Conservation (phyloP, 2,888 invertebrate species). For the Abrostola triplasia region DNA sequence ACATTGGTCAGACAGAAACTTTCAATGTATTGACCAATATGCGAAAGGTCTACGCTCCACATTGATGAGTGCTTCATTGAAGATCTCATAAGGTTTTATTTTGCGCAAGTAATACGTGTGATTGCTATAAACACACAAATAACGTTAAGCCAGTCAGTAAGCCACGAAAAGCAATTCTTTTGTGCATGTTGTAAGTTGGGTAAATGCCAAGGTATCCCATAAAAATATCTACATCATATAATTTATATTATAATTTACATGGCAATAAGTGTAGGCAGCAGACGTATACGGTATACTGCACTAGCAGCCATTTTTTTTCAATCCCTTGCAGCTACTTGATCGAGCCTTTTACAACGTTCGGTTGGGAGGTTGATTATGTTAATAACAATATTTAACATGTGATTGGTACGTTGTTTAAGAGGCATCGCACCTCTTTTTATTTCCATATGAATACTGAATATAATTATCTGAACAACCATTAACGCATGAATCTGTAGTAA, state of each 20-base stretch:
- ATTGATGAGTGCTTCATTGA: conserved; percentile 28
- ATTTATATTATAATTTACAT: too few species aligned
- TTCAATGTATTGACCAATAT: conserved; percentile 22
- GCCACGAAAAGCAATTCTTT: too few species aligned
- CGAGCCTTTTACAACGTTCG: conserved; percentile 4
- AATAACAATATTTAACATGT: conserved; percentile 22
- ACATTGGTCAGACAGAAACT: conserved; percentile 11
- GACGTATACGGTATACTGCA: not conserved
- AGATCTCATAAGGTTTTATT: conserved; percentile 14
- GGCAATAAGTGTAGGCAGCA: too few species aligned
- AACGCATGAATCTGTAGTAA: not conserved
- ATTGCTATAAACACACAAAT: too few species aligned
- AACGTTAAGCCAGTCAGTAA: too few species aligned
- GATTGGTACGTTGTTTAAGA: not conserved
- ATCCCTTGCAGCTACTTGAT: not conserved
- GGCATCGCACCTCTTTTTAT: not conserved
- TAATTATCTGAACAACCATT: not conserved
- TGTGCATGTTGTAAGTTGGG: too few species aligned
- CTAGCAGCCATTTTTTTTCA: not conserved
- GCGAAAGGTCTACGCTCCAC: conserved; percentile 19
- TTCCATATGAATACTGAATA: not conserved
- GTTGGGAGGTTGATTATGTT: conserved; percentile 6
- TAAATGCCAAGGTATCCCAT: too few species aligned
- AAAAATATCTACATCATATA: too few species aligned
- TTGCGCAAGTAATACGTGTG: conserved; percentile 4